A percentile compares a stretch with the other conserved stretches of the same genome.
Evolutionary conservation across 2,888 invertebrate species (phyloP).

Genomic region (Acanthosepion esculentum): DNA sequence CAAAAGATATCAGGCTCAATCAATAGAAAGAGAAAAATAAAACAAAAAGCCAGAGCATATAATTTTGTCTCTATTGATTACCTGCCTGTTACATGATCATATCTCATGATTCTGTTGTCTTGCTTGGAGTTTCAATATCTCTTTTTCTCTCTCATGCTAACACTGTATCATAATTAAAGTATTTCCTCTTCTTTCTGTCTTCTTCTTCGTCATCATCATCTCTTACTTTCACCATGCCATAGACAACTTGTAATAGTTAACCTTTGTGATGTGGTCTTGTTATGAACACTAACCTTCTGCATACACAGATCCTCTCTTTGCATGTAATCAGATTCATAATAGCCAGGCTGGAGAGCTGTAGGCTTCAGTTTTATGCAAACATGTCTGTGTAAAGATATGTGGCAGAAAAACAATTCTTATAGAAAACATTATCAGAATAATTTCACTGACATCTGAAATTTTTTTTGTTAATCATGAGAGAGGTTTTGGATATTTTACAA

Average conservation of each 20-base stretch:
- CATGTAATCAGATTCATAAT: not conserved
- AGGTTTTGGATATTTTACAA: no score
- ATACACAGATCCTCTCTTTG: not conserved
- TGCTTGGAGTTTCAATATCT: not conserved
- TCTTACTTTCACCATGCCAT: not conserved
- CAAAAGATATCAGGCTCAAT: not conserved
- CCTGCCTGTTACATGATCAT: not conserved
- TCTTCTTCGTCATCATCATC: not conserved
- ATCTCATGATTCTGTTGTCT: not conserved
- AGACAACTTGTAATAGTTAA: not conserved
- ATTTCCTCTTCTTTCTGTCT: not conserved
- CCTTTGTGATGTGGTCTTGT: not conserved
- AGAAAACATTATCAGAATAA: not conserved
- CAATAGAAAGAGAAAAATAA: not conserved
- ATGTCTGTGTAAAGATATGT: not conserved
- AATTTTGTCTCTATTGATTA: slow-evolving; percentile 6
- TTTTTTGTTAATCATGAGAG: no score
- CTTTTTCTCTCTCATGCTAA: not conserved
- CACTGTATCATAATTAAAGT: not conserved
- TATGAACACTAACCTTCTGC: not conserved
- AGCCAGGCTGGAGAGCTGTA: not conserved
- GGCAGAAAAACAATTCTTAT: not conserved
- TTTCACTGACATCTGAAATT: not conserved
- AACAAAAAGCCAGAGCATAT: not conserved
- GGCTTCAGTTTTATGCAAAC: not conserved